These are phyloP conservation scores for Coelogynopora nodosa DNA, from an alignment of 2,888 invertebrate genomes.

Conservation along the genomic window DNA sequence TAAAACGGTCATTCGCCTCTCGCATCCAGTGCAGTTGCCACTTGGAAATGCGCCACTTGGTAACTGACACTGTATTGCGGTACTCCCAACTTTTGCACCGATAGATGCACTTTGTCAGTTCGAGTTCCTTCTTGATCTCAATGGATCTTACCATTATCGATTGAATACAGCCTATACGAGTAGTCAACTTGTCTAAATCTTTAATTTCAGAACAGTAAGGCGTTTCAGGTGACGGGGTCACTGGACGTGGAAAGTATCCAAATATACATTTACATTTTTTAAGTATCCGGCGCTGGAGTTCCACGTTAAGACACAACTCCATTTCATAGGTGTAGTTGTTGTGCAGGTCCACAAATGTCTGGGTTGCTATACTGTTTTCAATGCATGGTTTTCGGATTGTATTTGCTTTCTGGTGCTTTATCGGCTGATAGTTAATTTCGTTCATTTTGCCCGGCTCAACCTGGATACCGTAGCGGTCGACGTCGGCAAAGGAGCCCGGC, in stretches of 20 bases:
- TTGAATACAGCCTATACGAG: neutral
- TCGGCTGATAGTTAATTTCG: slow-evolving; percentile 44
- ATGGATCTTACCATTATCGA: neutral
- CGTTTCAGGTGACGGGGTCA: neutral
- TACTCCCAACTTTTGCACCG: slow-evolving; percentile 37
- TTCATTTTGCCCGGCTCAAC: slow-evolving; percentile 46
- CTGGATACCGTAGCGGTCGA: slow-evolving; percentile 42
- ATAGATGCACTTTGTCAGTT: slow-evolving; percentile 32
- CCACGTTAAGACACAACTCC: slow-evolving; percentile 43
- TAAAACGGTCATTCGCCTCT: neutral
- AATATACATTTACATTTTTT: slow-evolving; percentile 46
- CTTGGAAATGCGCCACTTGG: slow-evolving; percentile 41
- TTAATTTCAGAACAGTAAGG: slow-evolving; percentile 38
- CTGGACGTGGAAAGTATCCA: slow-evolving; percentile 34
- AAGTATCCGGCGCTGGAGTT: slow-evolving; percentile 39
- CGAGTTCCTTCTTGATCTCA: slow-evolving; percentile 3
- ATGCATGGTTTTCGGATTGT: slow-evolving; percentile 42
- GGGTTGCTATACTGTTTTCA: neutral
- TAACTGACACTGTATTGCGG: slow-evolving; percentile 38
- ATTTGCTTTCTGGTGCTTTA: slow-evolving; percentile 10
- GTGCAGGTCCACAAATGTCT: slow-evolving; percentile 36
- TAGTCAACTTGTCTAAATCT: neutral
- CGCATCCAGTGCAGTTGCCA: slow-evolving; percentile 44
- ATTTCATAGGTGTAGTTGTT: slow-evolving; percentile 43
- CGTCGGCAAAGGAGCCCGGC: slow-evolving; percentile 35